A percentile compares a stretch with the other conserved stretches of the same genome.
phyloP scores from a whole-genome alignment of 2,113 vertebrate species.

The Chionodraco myersi region DNA sequence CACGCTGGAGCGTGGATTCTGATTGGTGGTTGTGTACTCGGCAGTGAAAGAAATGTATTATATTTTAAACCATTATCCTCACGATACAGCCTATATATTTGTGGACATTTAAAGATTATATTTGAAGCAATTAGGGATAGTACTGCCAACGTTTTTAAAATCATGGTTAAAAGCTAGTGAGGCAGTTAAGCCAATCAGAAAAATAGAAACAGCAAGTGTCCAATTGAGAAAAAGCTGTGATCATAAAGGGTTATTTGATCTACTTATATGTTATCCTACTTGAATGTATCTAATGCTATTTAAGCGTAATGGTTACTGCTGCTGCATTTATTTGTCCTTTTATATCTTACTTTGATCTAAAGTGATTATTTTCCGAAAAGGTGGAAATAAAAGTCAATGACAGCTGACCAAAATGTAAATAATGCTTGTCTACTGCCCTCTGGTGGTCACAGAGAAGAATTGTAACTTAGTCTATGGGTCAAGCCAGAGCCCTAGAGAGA shows the following conservation, averaged over 20 bases:
- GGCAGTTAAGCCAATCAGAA: conserved; percentile 65
- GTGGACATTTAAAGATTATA: fast-evolving
- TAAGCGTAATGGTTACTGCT: neutral
- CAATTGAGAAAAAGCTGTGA: conserved; percentile 44
- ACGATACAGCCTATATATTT: neutral
- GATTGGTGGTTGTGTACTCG: conserved; percentile 74
- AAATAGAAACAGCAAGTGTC: conserved; percentile 19
- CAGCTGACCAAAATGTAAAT: neutral
- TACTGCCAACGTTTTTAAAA: neutral
- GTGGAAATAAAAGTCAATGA: neutral
- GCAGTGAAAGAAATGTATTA: neutral
- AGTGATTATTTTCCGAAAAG: neutral
- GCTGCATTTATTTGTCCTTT: neutral
- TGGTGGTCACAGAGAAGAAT: neutral
- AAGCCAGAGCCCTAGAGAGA: neutral
- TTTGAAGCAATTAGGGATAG: no score
- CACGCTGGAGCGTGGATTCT: conserved; percentile 45
- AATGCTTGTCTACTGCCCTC: neutral
- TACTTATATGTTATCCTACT: neutral
- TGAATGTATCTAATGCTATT: neutral
- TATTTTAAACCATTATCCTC: neutral
- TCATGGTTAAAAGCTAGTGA: neutral
- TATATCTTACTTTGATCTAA: neutral
- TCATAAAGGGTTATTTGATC: neutral
- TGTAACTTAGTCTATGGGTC: neutral